A percentile compares a stretch with the other conserved stretches of the same genome.
These are phyloP conservation scores for Metopolophium dirhodum DNA, from an alignment of 1,140 invertebrate species.

Conservation along the genomic window DNA sequence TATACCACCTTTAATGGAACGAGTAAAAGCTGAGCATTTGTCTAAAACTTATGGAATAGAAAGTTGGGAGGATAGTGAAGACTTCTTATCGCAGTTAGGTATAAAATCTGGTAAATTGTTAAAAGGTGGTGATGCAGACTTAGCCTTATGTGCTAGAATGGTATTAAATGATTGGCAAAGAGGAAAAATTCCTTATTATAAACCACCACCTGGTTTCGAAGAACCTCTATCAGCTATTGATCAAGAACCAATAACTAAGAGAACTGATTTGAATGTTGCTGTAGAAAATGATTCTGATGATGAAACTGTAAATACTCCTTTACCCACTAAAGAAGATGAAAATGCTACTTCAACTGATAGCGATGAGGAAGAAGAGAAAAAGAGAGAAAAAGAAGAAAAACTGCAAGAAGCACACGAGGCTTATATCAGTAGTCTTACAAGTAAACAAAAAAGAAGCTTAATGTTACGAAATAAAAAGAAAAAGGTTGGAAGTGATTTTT, in stretches of 20 bases:
- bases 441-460: slow-evolving; percentile 77
- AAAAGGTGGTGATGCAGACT: slow-evolving; percentile 96
- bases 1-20: slow-evolving; percentile 82
- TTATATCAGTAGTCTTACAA: slow-evolving; percentile 66
- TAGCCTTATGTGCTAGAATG: slow-evolving; percentile 88
- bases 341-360: slow-evolving; percentile 62
- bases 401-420: slow-evolving; percentile 63
- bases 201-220: slow-evolving; percentile 81
- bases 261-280: slow-evolving; percentile 60
- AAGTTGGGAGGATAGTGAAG: slow-evolving; percentile 78
- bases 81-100: slow-evolving; percentile 94
- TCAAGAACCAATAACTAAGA: slow-evolving; percentile 61
- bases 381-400: slow-evolving; percentile 58
- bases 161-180: slow-evolving; percentile 98
- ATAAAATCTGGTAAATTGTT: slow-evolving; percentile 85
- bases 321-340: slow-evolving; percentile 54
- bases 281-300: slow-evolving; percentile 58
- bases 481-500: slow-evolving; percentile 92
- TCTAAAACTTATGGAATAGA: slow-evolving; percentile 89
- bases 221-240: slow-evolving; percentile 63
- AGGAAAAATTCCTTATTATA: slow-evolving; percentile 95
- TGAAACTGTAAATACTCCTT: slow-evolving; percentile 52
- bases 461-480: slow-evolving; percentile 79
- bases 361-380: slow-evolving; percentile 61
- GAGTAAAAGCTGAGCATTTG: slow-evolving; percentile 90